Base-by-base conservation (phyloP, 1,140 invertebrate genomes). In the Spodoptera frugiperda region DNA sequence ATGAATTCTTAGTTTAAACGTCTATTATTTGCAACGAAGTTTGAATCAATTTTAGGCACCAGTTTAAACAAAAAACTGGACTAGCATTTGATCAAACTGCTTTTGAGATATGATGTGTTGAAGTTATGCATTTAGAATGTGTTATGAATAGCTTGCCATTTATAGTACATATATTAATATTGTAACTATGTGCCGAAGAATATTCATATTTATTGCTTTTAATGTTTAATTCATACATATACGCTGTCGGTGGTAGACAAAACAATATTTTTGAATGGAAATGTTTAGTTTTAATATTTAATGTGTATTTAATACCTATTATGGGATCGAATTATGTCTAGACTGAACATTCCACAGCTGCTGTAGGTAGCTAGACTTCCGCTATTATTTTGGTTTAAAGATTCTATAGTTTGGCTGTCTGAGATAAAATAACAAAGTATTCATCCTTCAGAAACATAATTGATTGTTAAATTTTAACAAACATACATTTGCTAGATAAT, bases 1-100 rank as follows among this genome's bases (percentile, higher is more conserved):
- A 73, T 59, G 17, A 61, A 73, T 73, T 46, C 54, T 55, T 15
- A 49, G 54, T 61, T 73, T 61, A 61, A 61, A 73, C 46, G 55
- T 49, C 17, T 73, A 14, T 48, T 59, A 55, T 55, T 59, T 44
- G 30, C 10, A 57, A 57, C 14, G n/a, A 44, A 55, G 46, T 57
- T 55, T 44, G 51, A 72, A 72, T 72, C 59, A 72, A 72, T 72
- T 57, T 57, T 25, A 2, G 17, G 4, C n/a, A 46, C 57, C 46
- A 57, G 8, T 21, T 68, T 44, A 53, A 8, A 57, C 51, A 30
- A 59, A 65, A 72, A 73, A 59, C 54, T 73, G 53, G 46, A 71
- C 19, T 55, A 71, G 10, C 39, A 39, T 39, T 39, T 39, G 30
- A 61, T 39, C n/a, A 14, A 21, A 10, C 30, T 55, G 6, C 21